Evolutionary conservation across 2,797 vertebrate species (phyloP), one percentile per base, ranked within the genome.

Genomic region (Xenentodon cancila): DNA sequence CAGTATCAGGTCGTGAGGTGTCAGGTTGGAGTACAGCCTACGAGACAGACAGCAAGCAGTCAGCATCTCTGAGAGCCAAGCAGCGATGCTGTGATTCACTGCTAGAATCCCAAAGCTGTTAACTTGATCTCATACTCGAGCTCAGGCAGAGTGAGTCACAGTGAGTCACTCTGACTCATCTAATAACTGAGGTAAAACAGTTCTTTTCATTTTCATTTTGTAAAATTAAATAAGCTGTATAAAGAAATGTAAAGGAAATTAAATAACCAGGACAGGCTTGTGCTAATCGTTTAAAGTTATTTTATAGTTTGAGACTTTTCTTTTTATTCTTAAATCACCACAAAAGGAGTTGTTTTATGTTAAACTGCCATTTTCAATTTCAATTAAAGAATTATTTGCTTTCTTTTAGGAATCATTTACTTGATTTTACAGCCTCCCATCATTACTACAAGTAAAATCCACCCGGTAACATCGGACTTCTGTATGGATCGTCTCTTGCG

Each of bases 1-100:
- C 42, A 98, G 92, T 8, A 94, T 55, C 91, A 98, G 89, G 56
- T 98, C 96, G n/a, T 76, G 95, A 51, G 65, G 85, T 34, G 93
- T 93, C 81, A 98, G 91, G 53, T 91, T 90, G 0, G 93, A 87
- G 65, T 94, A 85, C 69, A 91, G 91, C 81, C 96, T 97, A 21
- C 6, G 50, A 43, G 63, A 75, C 12, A 66, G 72, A 67, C 68
- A 75, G 17, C 57, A 52, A 64, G 15, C 46, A 50, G 59, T 45
- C 48, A 40, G 68, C 60, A 22, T 64, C 58, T 37, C 1, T 18
- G 34, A 50, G 56, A 64, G 65, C 60, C 48, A 64, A 79, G 73
- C 54, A 64, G 54, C 22, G 59, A 48, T 53, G 68, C 15, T 57
- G 21, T 85, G 79, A 84, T 47, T 85, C 71, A 72, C 50, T 17